Evolutionary conservation across 2,113 vertebrate species (phyloP), one percentile per base, ranked within the genome.

Genomic region (Rutilus rutilus): DNA sequence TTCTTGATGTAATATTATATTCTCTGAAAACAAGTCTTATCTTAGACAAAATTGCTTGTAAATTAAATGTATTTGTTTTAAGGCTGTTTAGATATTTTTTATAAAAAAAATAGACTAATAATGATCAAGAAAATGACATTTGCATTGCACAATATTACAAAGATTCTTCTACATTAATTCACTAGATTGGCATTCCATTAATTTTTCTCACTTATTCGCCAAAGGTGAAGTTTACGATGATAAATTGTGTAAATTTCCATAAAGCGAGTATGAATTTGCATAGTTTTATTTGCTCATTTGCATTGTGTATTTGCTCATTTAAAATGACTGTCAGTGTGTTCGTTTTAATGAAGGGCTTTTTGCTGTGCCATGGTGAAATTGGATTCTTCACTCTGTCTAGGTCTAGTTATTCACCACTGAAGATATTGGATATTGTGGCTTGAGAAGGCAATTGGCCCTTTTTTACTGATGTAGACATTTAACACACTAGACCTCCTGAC

Each of bases 401-500:
- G 23, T 30, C 54, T 50, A 67, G 60, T 85, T 82, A 85, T 81
- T 85, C 60, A 62, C 82, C 23, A 11, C 81, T 88, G 82, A 75
- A 75, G 42, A 75, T 80, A 84, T 84, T 84, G 85, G 77, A 86
- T 71, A 80, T 84, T 86, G 67, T 77, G 39, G 83, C 52, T 14
- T 5, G 30, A 77, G 50, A 69, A 81, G 39, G 60, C 23, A 27
- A 73, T 79, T 73, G 47, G 50, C 42, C 57, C n/a, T 42, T 81
- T 86, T 80, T 69, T 30, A 71, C 77, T 52, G 87, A 85, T 86
- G 78, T 80, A 79, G 64, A 83, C 74, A 45, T 82, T 88, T 86
- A 87, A 78, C 59, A 79, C 80, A 83, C 65, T 71, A 80, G 74
- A 82, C 86, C 78, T 86, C 80, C 84, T 54, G 86, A 79, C 85